Evolutionary conservation across 1,140 invertebrate species (phyloP).

Genomic region (Adelges cooleyi): DNA sequence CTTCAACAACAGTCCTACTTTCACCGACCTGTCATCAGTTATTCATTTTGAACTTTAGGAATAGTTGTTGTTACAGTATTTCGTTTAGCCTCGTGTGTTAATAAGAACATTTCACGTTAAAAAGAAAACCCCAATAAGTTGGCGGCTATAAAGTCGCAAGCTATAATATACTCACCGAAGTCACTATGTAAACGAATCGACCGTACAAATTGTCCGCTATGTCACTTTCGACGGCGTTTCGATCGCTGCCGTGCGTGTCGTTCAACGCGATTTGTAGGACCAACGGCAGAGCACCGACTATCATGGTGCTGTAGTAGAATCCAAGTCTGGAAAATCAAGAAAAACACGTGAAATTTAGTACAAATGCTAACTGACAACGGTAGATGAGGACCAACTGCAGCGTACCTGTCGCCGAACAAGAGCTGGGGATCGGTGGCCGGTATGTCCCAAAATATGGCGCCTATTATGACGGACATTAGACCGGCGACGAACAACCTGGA

Average conservation of each 20-base stretch:
- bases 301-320: conserved; percentile 72
- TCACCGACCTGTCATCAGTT: not conserved
- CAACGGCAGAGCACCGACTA: conserved; percentile 62
- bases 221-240: conserved; percentile 61
- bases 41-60: not conserved
- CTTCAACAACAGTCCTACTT: too few species aligned
- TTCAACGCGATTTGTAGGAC: conserved; percentile 41
- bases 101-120: not conserved
- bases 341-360: not conserved
- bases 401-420: conserved; percentile 53
- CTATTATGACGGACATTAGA: conserved; percentile 68
- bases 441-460: conserved; percentile 79
- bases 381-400: not conserved
- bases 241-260: conserved; percentile 43
- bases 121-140: too few species aligned
- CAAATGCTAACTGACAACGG: not conserved
- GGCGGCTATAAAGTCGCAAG: too few species aligned
- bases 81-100: too few species aligned
- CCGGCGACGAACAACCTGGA: conserved; percentile 63
- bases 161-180: conserved; percentile 58
- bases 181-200: conserved; percentile 61
- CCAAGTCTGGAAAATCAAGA: conserved; percentile 46
- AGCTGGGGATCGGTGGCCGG: conserved; percentile 59
- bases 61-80: too few species aligned
- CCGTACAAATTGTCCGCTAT: conserved; percentile 67